Conservation (phyloP, 2,888 invertebrate genomes). For the Apamea anceps region DNA sequence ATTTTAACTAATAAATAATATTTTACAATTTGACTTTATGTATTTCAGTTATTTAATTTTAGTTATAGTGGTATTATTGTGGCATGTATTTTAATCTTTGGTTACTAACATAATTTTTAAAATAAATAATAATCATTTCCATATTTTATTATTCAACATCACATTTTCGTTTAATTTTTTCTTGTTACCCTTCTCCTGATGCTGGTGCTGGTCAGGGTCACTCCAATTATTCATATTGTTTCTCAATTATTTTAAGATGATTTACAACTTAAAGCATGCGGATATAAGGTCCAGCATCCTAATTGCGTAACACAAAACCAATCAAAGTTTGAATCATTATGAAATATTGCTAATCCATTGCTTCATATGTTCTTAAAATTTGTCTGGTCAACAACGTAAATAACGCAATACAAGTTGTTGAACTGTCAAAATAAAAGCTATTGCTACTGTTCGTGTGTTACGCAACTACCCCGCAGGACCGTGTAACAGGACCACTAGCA, state of each 20-base stretch:
- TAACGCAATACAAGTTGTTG: neutral
- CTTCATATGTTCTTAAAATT: neutral
- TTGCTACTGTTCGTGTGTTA: neutral
- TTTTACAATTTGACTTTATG: too few relatives aligned
- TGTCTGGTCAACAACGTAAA: neutral
- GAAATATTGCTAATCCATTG: neutral
- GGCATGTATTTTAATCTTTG: too few relatives aligned
- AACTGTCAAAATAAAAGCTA: neutral
- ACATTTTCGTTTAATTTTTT: neutral
- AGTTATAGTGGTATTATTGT: too few relatives aligned
- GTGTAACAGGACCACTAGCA: neutral
- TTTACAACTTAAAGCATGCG: constrained; percentile 9
- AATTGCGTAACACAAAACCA: neutral
- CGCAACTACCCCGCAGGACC: neutral
- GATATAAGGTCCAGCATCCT: neutral
- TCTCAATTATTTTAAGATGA: neutral
- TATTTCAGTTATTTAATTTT: too few relatives aligned
- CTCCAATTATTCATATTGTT: neutral
- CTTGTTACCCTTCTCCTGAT: neutral
- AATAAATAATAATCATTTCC: too few relatives aligned
- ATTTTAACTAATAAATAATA: too few relatives aligned
- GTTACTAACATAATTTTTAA: too few relatives aligned
- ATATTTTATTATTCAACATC: constrained; percentile 37
- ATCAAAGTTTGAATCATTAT: neutral
- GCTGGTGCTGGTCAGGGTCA: neutral